Percentiles rank a stretch among this genome's conserved stretches.
Conservation (phyloP, 2,888 invertebrate species). For the Altica lythri region DNA sequence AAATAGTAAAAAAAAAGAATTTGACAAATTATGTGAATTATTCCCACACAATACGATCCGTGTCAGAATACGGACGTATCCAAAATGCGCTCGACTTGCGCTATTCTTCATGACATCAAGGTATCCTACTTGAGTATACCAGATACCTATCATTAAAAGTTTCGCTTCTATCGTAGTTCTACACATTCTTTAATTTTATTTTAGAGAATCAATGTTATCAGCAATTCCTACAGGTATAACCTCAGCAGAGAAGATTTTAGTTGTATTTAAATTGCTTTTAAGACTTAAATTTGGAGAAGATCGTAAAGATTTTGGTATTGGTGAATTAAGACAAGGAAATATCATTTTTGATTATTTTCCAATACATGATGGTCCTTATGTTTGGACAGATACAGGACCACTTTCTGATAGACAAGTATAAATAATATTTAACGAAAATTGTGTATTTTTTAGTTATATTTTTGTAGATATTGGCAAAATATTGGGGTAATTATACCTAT, state of each 20-base stretch:
- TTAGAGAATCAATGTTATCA: neutral
- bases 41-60: too few relatives aligned
- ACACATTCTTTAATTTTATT: conserved; percentile 1
- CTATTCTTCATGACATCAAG: too few relatives aligned
- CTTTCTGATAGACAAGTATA: conserved; percentile 58
- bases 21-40: too few relatives aligned
- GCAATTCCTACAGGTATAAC: conserved; percentile 40
- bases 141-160: too few relatives aligned
- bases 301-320: conserved; percentile 45
- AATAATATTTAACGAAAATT: conserved; percentile 64
- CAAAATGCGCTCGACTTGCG: too few relatives aligned
- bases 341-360: conserved; percentile 50
- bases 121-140: neutral
- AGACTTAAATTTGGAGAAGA: conserved; percentile 44
- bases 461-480: conserved; percentile 60
- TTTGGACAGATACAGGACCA: conserved; percentile 46
- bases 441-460: conserved; percentile 48
- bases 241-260: conserved; percentile 49
- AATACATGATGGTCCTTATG: conserved; percentile 51
- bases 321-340: conserved; percentile 43
- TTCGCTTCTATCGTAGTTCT: neutral
- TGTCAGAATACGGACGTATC: too few relatives aligned
- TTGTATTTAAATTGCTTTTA: conserved; percentile 47
- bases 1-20: too few relatives aligned
- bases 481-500: conserved; percentile 63